Percentiles rank a stretch among this genome's conserved stretches.
phyloP scores from a whole-genome alignment of 2,888 invertebrate species.

The Ommatoiulus sabulosus region DNA sequence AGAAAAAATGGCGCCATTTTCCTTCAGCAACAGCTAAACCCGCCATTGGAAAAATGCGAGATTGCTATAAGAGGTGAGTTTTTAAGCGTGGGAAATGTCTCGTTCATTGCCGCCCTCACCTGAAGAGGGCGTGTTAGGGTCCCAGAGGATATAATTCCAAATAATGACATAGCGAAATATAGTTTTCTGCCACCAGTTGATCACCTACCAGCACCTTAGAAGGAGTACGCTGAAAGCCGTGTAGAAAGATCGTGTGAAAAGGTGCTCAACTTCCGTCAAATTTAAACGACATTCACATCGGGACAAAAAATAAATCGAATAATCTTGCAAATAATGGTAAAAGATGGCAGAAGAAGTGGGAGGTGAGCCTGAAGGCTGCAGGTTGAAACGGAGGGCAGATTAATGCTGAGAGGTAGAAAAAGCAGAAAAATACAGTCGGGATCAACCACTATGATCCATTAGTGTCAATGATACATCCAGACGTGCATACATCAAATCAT shows the following conservation, averaged over 20 bases:
- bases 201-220: background rate
- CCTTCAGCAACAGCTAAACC: background rate
- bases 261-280: slow-evolving; percentile 34
- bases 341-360: slow-evolving; percentile 12
- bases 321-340: slow-evolving; percentile 27
- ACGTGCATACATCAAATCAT: slow-evolving; percentile 3
- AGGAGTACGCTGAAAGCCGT: background rate
- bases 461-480: background rate
- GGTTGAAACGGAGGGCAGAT: background rate
- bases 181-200: slow-evolving; percentile 7
- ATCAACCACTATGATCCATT: background rate
- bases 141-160: slow-evolving; percentile 34
- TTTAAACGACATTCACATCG: slow-evolving; percentile 24
- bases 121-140: slow-evolving; percentile 34
- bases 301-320: slow-evolving; percentile 34
- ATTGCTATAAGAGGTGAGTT: slow-evolving; percentile 19
- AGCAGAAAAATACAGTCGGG: background rate
- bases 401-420: background rate
- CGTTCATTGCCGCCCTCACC: slow-evolving; percentile 12
- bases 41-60: slow-evolving; percentile 2
- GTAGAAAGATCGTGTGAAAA: slow-evolving; percentile 27
- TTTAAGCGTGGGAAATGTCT: slow-evolving; percentile 31
- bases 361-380: background rate
- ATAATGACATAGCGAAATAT: slow-evolving; percentile 20
- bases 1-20: slow-evolving; percentile 14